These are phyloP conservation scores for Lordiphosa fenestrarum DNA, from an alignment of 2,888 invertebrate genomes.

Conservation along the genomic window DNA sequence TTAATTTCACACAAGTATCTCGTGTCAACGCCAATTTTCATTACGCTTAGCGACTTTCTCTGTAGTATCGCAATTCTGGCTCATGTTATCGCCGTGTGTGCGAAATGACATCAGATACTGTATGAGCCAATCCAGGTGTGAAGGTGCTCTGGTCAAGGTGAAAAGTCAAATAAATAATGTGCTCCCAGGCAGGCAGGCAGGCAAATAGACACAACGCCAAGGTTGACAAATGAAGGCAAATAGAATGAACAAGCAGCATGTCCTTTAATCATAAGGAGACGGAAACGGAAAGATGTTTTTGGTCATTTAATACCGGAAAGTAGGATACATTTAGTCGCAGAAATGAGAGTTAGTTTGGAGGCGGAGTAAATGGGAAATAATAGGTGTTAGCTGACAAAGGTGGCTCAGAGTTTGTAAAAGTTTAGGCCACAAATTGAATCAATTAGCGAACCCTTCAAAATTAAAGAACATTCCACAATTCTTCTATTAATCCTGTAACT, in stretches of 20 bases:
- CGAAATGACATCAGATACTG: constrained; percentile 37
- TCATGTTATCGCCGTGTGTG: constrained; percentile 12
- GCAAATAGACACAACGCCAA: constrained; percentile 27
- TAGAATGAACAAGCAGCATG: constrained; percentile 7
- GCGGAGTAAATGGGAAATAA: no score
- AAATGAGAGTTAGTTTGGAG: neutral
- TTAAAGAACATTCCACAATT: no score
- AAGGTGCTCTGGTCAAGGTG: constrained; percentile 25
- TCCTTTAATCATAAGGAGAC: neutral
- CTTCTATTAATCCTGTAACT: no score
- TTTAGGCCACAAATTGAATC: no score
- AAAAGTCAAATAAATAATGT: constrained; percentile 37
- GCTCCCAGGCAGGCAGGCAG: constrained; percentile 16
- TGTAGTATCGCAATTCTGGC: constrained; percentile 27
- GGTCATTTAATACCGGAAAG: constrained; percentile 3
- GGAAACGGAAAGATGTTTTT: constrained; percentile 3
- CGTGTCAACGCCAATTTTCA: constrained; percentile 52
- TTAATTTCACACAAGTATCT: constrained; percentile 45
- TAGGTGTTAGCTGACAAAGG: no score
- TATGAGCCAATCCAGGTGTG: constrained; percentile 9
- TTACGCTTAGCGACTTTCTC: constrained; percentile 52
- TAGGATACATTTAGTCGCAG: constrained; percentile 2
- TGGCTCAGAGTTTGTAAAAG: no score
- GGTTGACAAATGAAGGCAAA: constrained; percentile 12
- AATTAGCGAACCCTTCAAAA: no score